Base-by-base conservation (phyloP, 1,140 invertebrate species). In the Dysdera silvatica region DNA sequence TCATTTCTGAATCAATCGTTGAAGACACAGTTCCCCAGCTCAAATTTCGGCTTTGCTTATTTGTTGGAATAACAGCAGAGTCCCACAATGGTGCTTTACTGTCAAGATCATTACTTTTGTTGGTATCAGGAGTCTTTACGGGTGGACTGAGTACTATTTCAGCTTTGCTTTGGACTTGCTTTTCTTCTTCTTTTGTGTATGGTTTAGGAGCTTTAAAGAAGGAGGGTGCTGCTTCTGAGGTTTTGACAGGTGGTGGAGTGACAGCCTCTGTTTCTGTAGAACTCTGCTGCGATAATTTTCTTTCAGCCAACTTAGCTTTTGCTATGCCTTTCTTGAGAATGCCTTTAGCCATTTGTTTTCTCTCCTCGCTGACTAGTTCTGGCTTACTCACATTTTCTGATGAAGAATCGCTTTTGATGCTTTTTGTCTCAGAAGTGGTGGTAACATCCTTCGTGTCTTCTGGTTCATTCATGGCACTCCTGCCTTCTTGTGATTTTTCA, bases 251-350 rank as follows among this genome's bases (percentile, higher is more conserved):
- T 14, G 60, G 49, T 26, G 60, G 32, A 7, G 64, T 56, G 6
- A 48, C 40, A 10, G 33, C 12, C 18, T 60, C 64, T 14, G 65
- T 61, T 5, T 66, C 65, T 16, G 59, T 14, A n/a, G 66, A 62
- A 28, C 41, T 59, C 45, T 67, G 66, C n/a, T 62, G 56, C 0
- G 66, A 67, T 55, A 67, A 54, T 54, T 29, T 62, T 33, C 49
- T 43, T 51, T 67, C 66, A 7, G 28, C 49, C 8, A 70, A 53
- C 55, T 66, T 67, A 23, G 69, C 69, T 56, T 63, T 69, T 1
- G 69, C 68, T 26, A 69, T 67, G 18, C 63, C 55, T 35, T 69
- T 69, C 26, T 69, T 67, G 1, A 69, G 53, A 37, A 69, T 68
- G 32, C 63, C 53, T 60, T 69, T 69, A 33, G 68, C 69, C 23